phyloP scores from a whole-genome alignment of 1,140 invertebrate genomes.

The Stratiolaelaps scimitus region DNA sequence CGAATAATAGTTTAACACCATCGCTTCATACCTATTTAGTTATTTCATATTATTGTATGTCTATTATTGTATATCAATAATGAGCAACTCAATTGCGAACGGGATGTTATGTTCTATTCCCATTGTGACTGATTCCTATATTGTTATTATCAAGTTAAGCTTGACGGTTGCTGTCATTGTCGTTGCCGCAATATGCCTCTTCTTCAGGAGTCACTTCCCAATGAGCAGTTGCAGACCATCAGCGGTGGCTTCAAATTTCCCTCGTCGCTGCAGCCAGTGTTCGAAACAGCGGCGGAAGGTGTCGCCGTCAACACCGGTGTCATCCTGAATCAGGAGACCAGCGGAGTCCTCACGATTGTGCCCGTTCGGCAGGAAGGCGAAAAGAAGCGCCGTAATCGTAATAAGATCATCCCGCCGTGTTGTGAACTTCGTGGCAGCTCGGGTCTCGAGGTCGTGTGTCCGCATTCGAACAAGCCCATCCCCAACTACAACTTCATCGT shows the following conservation, averaged over 20 bases:
- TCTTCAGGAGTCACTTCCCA: neutral
- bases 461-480: conserved; percentile 24
- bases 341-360: conserved; percentile 22
- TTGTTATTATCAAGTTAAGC: too few species aligned
- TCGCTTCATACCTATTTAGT: too few species aligned
- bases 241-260: conserved; percentile 16
- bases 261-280: conserved; percentile 12
- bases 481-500: conserved; percentile 24
- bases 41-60: too few species aligned
- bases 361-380: conserved; percentile 18
- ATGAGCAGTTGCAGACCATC: conserved; percentile 8
- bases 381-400: conserved; percentile 18
- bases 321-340: neutral
- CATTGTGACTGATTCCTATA: too few species aligned
- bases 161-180: too few species aligned
- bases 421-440: conserved; percentile 14
- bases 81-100: too few species aligned
- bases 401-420: conserved; percentile 11
- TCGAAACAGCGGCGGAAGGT: conserved; percentile 17
- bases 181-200: too few species aligned
- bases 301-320: conserved; percentile 6
- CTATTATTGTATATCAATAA: too few species aligned
- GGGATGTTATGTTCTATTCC: too few species aligned
- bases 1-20: too few species aligned
- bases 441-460: conserved; percentile 15